Conservation (phyloP, 92 coral and sea anemone species). For the Galaxea fascicularis region DNA sequence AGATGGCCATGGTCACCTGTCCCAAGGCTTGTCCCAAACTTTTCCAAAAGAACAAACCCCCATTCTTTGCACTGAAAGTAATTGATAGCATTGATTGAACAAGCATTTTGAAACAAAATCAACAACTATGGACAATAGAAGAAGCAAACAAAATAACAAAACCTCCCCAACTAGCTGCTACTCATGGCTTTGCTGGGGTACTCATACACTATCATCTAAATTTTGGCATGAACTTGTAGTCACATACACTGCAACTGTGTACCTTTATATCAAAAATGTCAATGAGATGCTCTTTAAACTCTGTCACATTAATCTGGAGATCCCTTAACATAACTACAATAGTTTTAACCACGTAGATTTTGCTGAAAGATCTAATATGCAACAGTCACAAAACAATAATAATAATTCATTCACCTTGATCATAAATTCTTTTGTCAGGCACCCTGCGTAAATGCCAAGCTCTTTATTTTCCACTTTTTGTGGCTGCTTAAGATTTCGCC, state of each 20-base stretch:
- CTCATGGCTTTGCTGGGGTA: not conserved
- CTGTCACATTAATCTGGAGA: not conserved
- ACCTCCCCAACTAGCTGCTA: not conserved
- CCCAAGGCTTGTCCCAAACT: constrained; percentile 56
- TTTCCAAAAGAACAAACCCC: constrained; percentile 45
- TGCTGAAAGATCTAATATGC: not conserved
- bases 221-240: not conserved
- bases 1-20: constrained; percentile 61
- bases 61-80: constrained; percentile 58
- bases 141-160: not conserved
- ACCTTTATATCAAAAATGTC: constrained; percentile 34
- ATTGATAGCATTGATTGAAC: constrained; percentile 18
- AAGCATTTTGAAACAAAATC: not conserved
- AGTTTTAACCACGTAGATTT: not conserved
- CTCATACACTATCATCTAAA: not conserved
- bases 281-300: constrained; percentile 33
- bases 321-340: not conserved
- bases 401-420: constrained; percentile 29
- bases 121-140: not conserved
- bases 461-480: constrained; percentile 16
- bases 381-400: not conserved
- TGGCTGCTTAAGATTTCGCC: not conserved
- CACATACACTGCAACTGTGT: constrained; percentile 9
- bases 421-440: constrained; percentile 39
- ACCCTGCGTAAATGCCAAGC: constrained; percentile 30